Percentiles rank a stretch among this genome's conserved stretches.
These are phyloP conservation scores for Apistogramma diplotaenia DNA, from an alignment of 2,113 vertebrate genomes.

Conservation along the genomic window DNA sequence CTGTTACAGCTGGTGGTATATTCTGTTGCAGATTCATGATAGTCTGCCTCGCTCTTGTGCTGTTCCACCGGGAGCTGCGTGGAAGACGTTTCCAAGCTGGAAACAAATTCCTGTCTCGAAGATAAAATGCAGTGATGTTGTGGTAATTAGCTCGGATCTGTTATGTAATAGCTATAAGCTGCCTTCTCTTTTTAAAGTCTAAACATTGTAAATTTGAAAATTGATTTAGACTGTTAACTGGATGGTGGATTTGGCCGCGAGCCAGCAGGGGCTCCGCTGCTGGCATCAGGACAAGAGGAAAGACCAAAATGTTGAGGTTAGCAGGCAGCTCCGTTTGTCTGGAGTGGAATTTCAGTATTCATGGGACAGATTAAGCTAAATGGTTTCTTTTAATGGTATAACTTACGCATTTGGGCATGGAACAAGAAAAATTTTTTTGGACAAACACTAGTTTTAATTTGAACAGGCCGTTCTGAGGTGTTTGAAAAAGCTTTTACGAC, in stretches of 20 bases:
- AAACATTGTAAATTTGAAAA: constrained; percentile 25
- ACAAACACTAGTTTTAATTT: constrained; percentile 25
- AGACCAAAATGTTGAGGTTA: constrained; percentile 40
- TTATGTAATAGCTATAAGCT: constrained; percentile 26
- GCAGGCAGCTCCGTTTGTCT: constrained; percentile 50
- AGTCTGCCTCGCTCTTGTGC: not conserved
- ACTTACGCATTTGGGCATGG: constrained; percentile 51
- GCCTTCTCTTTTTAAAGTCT: not conserved
- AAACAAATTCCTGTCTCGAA: constrained; percentile 47
- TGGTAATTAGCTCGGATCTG: constrained; percentile 33
- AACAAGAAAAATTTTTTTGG: constrained; percentile 50
- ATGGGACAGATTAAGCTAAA: constrained; percentile 61
- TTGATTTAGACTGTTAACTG: constrained; percentile 13
- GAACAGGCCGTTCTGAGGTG: constrained; percentile 32
- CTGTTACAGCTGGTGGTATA: constrained; percentile 23
- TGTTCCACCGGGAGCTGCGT: constrained; percentile 25
- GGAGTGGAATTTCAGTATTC: constrained; percentile 65
- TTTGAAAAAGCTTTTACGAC: constrained; percentile 8
- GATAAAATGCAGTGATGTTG: constrained; percentile 46
- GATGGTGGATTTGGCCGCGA: constrained; percentile 27
- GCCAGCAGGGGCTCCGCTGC: constrained; percentile 12
- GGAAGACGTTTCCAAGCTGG: constrained; percentile 53
- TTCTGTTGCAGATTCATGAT: constrained; percentile 6
- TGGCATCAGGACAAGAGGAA: not conserved
- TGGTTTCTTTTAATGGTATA: constrained; percentile 57